phyloP scores from a whole-genome alignment of 2,113 vertebrate species.

The Plotosus lineatus region DNA sequence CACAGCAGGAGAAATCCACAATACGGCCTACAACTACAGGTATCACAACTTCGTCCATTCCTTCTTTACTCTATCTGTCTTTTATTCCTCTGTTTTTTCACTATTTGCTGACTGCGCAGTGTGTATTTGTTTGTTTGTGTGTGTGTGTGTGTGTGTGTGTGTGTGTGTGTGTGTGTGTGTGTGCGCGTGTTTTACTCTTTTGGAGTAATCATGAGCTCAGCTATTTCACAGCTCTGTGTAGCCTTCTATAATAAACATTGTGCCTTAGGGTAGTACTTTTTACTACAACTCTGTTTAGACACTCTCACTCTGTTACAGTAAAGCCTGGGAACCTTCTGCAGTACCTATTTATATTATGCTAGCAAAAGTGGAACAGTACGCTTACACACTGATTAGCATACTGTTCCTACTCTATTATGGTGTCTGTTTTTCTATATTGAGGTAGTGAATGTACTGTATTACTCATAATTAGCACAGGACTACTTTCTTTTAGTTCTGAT shows the following conservation, averaged over 20 bases:
- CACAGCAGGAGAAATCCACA: slow-evolving; percentile 72
- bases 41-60: slow-evolving; percentile 51
- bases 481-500: not conserved
- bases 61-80: slow-evolving; percentile 3
- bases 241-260: not conserved
- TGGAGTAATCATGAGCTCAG: slow-evolving; percentile 10
- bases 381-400: not conserved
- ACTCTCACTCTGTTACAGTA: not conserved
- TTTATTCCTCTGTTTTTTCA: not conserved
- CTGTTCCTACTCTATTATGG: not conserved
- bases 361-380: not conserved
- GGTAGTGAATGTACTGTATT: not conserved
- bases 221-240: not conserved
- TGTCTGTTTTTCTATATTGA: not conserved
- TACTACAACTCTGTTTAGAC: not conserved
- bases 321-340: not conserved
- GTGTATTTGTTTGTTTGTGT: slow-evolving; percentile 7
- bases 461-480: not conserved
- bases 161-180: slow-evolving; percentile 30
- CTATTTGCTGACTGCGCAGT: slow-evolving; percentile 2
- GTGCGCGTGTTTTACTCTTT: not conserved
- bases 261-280: not conserved
- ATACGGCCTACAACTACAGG: slow-evolving; percentile 73
- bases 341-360: not conserved
- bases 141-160: slow-evolving; percentile 21